A percentile compares a stretch with the other conserved stretches of the same genome.
Evolutionary conservation across 2,113 vertebrate species (phyloP).

Genomic region (Saiga tatarica): DNA sequence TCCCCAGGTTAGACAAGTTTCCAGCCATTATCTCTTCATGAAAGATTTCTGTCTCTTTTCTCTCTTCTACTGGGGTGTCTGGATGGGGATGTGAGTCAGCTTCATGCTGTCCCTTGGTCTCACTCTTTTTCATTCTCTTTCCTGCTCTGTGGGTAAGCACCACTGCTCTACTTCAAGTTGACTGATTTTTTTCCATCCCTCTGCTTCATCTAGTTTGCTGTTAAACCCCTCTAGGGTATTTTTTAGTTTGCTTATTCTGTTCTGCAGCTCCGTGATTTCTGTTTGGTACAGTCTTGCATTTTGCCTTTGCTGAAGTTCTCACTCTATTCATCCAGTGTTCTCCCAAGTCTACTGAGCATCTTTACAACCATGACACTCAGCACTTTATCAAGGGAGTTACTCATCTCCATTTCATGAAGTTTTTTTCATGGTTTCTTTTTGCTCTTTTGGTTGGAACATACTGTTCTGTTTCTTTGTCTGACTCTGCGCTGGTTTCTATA

Average conservation of each 20-base stretch:
- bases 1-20: neutral
- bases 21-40: neutral
- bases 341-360: neutral
- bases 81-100: neutral
- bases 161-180: neutral
- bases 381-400: neutral
- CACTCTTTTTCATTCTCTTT: neutral
- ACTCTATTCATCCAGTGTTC: neutral
- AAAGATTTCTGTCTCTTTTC: neutral
- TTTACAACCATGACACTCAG: neutral
- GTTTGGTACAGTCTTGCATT: neutral
- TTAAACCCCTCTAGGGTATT: neutral
- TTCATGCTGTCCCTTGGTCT: neutral
- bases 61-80: neutral
- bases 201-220: neutral
- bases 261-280: neutral
- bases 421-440: neutral
- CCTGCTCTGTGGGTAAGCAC: neutral
- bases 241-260: neutral
- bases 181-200: neutral
- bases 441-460: neutral
- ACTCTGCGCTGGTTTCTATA: neutral
- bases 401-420: neutral
- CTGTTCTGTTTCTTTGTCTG: neutral
- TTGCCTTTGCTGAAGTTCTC: neutral